These are phyloP conservation scores for Coecobrya sp. DNA, from an alignment of 2,888 invertebrate species.

Conservation along the genomic window DNA sequence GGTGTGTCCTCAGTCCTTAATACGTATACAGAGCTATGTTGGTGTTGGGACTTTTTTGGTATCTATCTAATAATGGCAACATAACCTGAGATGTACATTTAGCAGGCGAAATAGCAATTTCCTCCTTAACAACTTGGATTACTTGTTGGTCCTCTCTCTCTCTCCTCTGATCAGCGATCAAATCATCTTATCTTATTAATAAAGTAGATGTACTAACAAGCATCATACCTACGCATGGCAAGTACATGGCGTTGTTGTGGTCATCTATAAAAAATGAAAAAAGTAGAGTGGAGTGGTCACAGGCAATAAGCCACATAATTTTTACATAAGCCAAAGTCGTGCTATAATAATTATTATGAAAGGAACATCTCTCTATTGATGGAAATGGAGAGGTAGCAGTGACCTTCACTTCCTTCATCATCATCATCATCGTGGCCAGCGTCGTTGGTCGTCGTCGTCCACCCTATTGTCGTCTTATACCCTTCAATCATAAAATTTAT, in stretches of 20 bases:
- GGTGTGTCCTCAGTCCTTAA: slow-evolving; percentile 13
- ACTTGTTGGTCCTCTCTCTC: background rate
- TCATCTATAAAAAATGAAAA: slow-evolving; percentile 34
- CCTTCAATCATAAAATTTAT: slow-evolving; percentile 69
- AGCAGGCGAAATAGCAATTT: background rate
- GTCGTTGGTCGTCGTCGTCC: slow-evolving; percentile 45
- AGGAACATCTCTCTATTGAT: slow-evolving; percentile 16
- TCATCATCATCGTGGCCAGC: slow-evolving; percentile 26
- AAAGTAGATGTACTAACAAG: slow-evolving; percentile 4
- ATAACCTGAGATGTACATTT: background rate
- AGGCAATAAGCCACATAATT: background rate
- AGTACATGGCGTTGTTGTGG: background rate
- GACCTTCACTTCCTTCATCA: slow-evolving; percentile 71
- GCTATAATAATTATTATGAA: slow-evolving; percentile 21
- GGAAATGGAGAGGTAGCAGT: slow-evolving; percentile 33
- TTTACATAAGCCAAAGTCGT: background rate
- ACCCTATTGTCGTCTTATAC: slow-evolving; percentile 61
- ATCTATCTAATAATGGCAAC: slow-evolving; percentile 11
- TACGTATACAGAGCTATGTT: background rate
- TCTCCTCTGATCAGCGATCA: background rate
- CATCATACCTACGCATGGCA: background rate
- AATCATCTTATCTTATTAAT: slow-evolving; percentile 8
- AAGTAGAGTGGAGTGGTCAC: slow-evolving; percentile 40
- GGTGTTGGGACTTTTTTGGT: background rate
- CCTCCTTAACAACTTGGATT: slow-evolving; percentile 1